These are phyloP conservation scores for Centrocercus urophasianus DNA, from an alignment of 2,113 vertebrate genomes.

Conservation along the genomic window DNA sequence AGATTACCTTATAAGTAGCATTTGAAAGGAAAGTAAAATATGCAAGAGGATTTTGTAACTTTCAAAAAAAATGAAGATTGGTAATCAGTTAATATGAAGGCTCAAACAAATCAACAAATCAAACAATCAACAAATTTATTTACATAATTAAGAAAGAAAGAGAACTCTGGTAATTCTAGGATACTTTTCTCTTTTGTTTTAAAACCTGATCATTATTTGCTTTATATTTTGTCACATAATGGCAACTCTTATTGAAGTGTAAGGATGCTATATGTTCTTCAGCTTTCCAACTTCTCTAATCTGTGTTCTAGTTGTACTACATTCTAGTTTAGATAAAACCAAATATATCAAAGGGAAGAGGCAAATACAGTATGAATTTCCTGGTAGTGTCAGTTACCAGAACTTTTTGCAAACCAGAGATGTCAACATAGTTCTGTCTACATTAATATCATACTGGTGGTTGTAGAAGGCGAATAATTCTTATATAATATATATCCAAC, in stretches of 20 bases:
- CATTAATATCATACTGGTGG: neutral
- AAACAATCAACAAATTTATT: neutral
- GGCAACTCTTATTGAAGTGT: neutral
- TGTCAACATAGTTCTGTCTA: neutral
- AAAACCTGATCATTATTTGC: neutral
- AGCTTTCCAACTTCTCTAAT: neutral
- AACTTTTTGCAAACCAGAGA: neutral
- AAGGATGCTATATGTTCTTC: neutral
- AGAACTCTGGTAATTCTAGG: neutral
- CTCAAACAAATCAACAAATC: neutral
- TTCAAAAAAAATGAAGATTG: neutral
- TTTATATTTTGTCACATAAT: neutral
- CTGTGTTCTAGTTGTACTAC: neutral
- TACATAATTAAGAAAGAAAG: neutral
- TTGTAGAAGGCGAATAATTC: neutral
- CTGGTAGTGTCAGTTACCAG: neutral
- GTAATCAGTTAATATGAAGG: neutral
- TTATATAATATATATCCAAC: neutral
- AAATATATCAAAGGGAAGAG: neutral
- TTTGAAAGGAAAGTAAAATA: conserved; percentile 53
- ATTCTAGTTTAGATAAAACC: too few species aligned
- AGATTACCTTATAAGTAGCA: conserved; percentile 37
- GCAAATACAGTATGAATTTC: neutral
- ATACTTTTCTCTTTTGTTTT: neutral
- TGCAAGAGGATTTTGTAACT: conserved; percentile 55